These are phyloP conservation scores for Desoria tigrina DNA, from an alignment of 2,888 invertebrate species.

Conservation along the genomic window DNA sequence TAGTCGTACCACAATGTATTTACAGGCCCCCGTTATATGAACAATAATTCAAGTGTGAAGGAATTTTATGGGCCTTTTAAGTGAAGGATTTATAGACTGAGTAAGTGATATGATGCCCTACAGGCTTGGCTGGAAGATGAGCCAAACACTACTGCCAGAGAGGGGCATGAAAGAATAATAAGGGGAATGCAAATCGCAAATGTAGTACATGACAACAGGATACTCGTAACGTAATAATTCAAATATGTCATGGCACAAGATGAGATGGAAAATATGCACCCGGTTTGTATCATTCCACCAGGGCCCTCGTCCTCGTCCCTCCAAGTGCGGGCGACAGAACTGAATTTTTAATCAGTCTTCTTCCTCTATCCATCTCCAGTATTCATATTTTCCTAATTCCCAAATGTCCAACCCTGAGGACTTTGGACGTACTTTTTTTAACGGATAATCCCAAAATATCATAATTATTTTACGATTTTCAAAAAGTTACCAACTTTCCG, in stretches of 20 bases:
- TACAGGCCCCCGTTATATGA: not conserved
- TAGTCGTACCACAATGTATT: no score
- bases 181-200: constrained; percentile 3
- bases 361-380: no score
- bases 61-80: constrained; percentile 4
- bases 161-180: constrained; percentile 11
- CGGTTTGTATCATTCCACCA: not conserved
- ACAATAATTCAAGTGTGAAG: constrained; percentile 8
- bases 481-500: no score
- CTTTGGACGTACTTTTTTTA: no score
- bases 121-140: not conserved
- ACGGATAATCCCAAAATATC: no score
- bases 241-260: constrained; percentile 3
- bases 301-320: not conserved
- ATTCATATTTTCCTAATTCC: no score
- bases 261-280: constrained; percentile 1
- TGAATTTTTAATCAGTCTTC: no score
- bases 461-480: no score
- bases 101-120: constrained; percentile 12
- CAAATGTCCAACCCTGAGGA: no score
- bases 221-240: not conserved
- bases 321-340: no score
- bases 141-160: constrained; percentile 5
- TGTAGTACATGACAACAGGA: not conserved
- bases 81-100: constrained; percentile 8